Conservation (phyloP, 2,113 vertebrate species). For the Dromaius novaehollandiae region DNA sequence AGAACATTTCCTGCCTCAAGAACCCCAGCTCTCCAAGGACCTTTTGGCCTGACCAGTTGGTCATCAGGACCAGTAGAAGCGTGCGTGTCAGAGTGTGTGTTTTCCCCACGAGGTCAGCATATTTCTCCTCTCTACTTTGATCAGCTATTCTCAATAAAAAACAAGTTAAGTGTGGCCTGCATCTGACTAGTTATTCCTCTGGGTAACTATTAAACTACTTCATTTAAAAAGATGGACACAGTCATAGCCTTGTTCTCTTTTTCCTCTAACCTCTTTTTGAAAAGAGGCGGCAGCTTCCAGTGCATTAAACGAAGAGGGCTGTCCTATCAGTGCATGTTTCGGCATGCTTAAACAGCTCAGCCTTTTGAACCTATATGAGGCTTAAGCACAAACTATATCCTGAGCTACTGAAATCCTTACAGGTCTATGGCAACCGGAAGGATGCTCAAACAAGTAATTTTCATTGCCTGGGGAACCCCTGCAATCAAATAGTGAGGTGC, state of each 20-base stretch:
- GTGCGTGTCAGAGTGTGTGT: background rate
- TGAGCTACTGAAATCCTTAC: background rate
- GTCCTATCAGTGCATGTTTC: background rate
- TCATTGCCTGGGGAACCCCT: background rate
- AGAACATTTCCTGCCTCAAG: background rate
- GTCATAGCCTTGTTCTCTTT: background rate
- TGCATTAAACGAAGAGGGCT: no score
- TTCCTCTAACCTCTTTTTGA: background rate
- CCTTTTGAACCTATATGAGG: background rate
- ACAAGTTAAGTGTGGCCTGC: background rate
- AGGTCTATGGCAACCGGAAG: background rate
- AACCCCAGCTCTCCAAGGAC: background rate
- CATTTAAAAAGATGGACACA: background rate
- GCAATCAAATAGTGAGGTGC: background rate
- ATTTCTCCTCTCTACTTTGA: background rate
- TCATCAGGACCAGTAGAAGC: background rate
- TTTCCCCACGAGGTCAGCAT: background rate
- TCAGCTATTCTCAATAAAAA: background rate
- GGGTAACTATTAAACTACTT: background rate
- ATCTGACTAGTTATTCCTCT: background rate
- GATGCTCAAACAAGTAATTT: background rate
- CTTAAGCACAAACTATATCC: background rate
- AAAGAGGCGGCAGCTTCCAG: background rate
- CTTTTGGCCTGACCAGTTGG: background rate
- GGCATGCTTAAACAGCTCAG: background rate